Conservation (phyloP, 1,140 invertebrate genomes). For the Drosophila sechellia region DNA sequence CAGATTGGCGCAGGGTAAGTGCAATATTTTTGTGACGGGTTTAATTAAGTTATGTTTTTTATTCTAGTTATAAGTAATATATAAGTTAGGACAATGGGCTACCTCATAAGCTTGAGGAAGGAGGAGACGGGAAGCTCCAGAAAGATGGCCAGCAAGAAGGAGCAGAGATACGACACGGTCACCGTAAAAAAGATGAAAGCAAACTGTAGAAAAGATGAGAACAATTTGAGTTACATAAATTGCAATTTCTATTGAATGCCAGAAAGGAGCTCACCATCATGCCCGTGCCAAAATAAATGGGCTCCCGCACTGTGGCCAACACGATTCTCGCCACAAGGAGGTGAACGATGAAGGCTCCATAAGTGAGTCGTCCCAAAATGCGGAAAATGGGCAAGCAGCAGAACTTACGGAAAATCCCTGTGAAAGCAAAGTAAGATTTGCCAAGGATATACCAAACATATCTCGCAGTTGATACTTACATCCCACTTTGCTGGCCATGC, state of each 20-base stretch:
- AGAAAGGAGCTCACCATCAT: conserved; percentile 53
- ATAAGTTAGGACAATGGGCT: conserved; percentile 12
- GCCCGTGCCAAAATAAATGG: conserved; percentile 71
- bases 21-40: not conserved
- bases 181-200: conserved; percentile 75
- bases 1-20: conserved; percentile 65
- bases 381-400: conserved; percentile 75
- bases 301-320: conserved; percentile 70
- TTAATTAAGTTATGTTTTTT: conserved; percentile 57
- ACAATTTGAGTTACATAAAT: not conserved
- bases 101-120: conserved; percentile 85
- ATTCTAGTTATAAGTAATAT: conserved; percentile 12
- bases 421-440: not conserved
- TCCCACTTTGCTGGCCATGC: conserved; percentile 73
- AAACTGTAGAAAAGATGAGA: conserved; percentile 44
- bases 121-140: conserved; percentile 84
- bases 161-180: conserved; percentile 71
- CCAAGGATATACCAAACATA: not conserved
- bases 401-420: conserved; percentile 77
- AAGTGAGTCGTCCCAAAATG: conserved; percentile 75
- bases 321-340: conserved; percentile 66
- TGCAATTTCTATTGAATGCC: not conserved
- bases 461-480: conserved; percentile 50
- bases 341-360: conserved; percentile 79
- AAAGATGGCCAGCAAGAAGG: conserved; percentile 83